A percentile compares a stretch with the other conserved stretches of the same genome.
These are phyloP conservation scores for Metaphire vulgaris DNA, from an alignment of 1,140 invertebrate species.

Conservation along the genomic window DNA sequence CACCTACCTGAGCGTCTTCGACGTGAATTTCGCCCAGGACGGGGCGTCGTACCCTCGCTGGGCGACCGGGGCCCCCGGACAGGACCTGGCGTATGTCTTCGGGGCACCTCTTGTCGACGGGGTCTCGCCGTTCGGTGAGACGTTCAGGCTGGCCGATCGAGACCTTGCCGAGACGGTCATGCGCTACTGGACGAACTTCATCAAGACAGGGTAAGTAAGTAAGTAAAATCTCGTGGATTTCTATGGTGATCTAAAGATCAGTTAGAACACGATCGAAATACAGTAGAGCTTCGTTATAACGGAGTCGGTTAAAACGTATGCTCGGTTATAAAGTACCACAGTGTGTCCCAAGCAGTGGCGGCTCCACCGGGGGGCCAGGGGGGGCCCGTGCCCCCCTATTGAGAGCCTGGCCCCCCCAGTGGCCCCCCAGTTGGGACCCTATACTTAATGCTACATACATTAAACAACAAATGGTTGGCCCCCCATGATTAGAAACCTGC, in stretches of 20 bases:
- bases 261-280: too few species aligned
- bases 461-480: too few species aligned
- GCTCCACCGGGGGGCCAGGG: too few species aligned
- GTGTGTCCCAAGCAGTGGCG: background rate
- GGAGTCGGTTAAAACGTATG: background rate
- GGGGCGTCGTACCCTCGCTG: background rate
- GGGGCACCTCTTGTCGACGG: slow-evolving; percentile 75
- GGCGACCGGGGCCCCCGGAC: slow-evolving; percentile 81
- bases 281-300: background rate
- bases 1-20: slow-evolving; percentile 63
- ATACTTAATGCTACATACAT: too few species aligned
- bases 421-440: too few species aligned
- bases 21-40: slow-evolving; percentile 85
- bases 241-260: too few species aligned
- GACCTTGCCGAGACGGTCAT: slow-evolving; percentile 84
- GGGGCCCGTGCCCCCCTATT: background rate
- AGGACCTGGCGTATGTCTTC: slow-evolving; percentile 86
- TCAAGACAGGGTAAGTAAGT: slow-evolving; percentile 82
- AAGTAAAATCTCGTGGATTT: too few species aligned
- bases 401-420: too few species aligned
- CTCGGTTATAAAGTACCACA: background rate
- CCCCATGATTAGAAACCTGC: too few species aligned
- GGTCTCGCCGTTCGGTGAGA: slow-evolving; percentile 17
- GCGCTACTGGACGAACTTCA: slow-evolving; percentile 93
- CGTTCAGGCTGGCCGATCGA: slow-evolving; percentile 64